These are phyloP conservation scores for Anthophora plumipes DNA, from an alignment of 2,888 invertebrate species.

Conservation along the genomic window DNA sequence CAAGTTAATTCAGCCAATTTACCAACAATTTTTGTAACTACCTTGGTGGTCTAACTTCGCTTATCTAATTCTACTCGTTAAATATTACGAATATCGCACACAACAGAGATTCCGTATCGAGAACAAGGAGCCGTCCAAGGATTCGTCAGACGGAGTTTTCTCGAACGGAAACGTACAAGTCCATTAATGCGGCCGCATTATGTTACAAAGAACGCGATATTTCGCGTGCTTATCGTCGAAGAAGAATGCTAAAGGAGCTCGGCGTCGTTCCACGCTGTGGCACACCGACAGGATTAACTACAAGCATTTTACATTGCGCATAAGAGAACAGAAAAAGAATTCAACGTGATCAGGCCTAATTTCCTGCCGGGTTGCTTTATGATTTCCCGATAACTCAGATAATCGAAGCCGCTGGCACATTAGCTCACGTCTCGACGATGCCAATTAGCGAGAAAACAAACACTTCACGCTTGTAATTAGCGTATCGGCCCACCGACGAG, in stretches of 20 bases:
- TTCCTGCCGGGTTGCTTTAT: slow-evolving; percentile 30
- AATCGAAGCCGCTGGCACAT: slow-evolving; percentile 26
- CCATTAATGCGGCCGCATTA: background rate
- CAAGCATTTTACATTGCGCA: background rate
- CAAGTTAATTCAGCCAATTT: background rate
- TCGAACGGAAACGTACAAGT: slow-evolving; percentile 6
- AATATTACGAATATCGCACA: background rate
- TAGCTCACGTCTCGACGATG: slow-evolving; percentile 28
- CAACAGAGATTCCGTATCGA: too few species aligned
- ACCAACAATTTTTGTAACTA: background rate
- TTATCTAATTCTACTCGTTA: background rate
- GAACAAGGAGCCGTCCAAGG: background rate
- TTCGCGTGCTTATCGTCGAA: slow-evolving; percentile 12
- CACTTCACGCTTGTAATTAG: slow-evolving; percentile 33
- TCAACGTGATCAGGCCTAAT: slow-evolving; percentile 9
- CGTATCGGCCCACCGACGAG: slow-evolving; percentile 10
- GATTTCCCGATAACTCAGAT: slow-evolving; percentile 50
- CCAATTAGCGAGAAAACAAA: slow-evolving; percentile 51
- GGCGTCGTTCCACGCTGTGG: slow-evolving; percentile 21
- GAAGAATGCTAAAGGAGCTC: slow-evolving; percentile 1
- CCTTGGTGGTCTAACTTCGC: background rate
- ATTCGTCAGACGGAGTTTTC: background rate
- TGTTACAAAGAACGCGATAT: slow-evolving; percentile 5
- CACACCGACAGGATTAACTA: background rate
- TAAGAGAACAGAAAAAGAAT: slow-evolving; percentile 2